These are phyloP conservation scores for Iguana delicatissima DNA, from an alignment of 2,797 vertebrate species.

Conservation along the genomic window DNA sequence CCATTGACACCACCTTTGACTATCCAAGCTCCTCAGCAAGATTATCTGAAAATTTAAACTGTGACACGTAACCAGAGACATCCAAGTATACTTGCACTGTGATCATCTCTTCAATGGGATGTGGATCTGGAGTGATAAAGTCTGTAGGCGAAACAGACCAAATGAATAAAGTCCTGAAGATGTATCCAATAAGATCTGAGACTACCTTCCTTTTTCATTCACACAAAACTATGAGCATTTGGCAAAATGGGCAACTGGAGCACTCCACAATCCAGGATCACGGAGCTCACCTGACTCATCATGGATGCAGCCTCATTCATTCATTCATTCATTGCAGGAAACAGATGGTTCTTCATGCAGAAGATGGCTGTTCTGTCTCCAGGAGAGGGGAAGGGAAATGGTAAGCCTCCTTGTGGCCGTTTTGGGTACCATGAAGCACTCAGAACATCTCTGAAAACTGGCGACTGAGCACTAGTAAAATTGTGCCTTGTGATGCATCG, in stretches of 20 bases:
- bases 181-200: neutral
- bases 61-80: neutral
- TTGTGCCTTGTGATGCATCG: neutral
- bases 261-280: neutral
- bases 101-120: neutral
- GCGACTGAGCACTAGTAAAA: neutral
- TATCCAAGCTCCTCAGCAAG: neutral
- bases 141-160: too few relatives aligned
- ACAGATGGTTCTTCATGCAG: neutral
- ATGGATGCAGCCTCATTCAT: neutral
- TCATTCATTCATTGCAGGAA: neutral
- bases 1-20: too few relatives aligned
- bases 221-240: rapidly evolving
- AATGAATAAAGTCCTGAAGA: neutral
- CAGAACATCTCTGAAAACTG: neutral
- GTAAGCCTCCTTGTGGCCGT: neutral
- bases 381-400: rapidly evolving
- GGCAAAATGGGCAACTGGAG: neutral
- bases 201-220: neutral
- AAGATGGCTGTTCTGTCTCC: neutral
- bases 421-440: neutral
- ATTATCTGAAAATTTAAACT: neutral
- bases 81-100: too few relatives aligned
- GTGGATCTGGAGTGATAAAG: too few relatives aligned
- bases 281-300: neutral